phyloP scores from a whole-genome alignment of 2,113 vertebrate species.

The Mesitornis unicolor region DNA sequence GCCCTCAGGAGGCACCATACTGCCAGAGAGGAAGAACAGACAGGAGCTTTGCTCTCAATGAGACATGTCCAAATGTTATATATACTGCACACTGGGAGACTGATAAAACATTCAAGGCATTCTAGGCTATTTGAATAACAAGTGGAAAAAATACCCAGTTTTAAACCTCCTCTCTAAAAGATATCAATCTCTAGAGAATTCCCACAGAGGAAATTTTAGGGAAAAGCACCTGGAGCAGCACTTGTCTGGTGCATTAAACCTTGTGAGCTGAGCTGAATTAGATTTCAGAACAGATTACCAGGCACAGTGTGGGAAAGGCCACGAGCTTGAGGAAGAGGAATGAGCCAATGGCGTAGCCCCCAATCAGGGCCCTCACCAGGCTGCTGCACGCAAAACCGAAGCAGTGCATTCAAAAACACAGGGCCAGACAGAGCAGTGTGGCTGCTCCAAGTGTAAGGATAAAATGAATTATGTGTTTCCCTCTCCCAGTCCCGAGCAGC shows the following conservation, averaged over 20 bases:
- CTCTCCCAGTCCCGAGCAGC: rapidly evolving
- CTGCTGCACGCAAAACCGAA: background rate
- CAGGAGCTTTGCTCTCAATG: background rate
- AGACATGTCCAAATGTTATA: background rate
- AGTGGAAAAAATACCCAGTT: background rate
- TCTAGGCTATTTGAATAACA: background rate
- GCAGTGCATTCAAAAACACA: rapidly evolving
- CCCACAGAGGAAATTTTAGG: background rate
- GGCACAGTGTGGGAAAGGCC: background rate
- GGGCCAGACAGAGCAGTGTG: background rate
- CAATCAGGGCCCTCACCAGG: background rate
- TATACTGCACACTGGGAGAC: background rate
- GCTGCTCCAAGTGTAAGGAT: background rate
- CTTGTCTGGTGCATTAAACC: background rate
- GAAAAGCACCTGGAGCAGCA: background rate
- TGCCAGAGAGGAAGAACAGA: background rate
- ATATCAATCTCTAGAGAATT: background rate
- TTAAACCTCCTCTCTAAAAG: background rate
- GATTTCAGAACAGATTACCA: background rate
- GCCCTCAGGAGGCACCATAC: background rate
- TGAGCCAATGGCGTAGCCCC: too few relatives aligned
- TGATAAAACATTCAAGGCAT: background rate
- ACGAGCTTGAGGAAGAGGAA: rapidly evolving
- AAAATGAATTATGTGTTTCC: background rate
- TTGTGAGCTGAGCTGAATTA: background rate